A percentile compares a stretch with the other conserved stretches of the same genome.
These are phyloP conservation scores for Ciconia maguari DNA, from an alignment of 2,113 vertebrate genomes.

Conservation along the genomic window DNA sequence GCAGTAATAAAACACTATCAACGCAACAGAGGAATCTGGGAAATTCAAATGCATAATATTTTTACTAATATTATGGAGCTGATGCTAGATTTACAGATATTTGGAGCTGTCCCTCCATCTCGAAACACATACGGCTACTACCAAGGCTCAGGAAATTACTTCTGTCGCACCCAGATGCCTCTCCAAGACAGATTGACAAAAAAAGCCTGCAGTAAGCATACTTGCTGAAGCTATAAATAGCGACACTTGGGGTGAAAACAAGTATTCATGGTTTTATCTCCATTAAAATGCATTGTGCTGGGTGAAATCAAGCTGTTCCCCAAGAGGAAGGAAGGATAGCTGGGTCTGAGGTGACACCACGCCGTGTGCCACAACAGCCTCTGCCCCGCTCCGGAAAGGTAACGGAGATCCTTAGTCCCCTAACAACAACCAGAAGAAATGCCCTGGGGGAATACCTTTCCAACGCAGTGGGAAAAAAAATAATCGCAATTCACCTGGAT, in stretches of 20 bases:
- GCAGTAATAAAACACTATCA: neutral
- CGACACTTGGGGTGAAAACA: neutral
- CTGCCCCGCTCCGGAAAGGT: neutral
- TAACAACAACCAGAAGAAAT: neutral
- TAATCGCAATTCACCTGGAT: neutral
- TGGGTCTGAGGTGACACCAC: neutral
- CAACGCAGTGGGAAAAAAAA: accelerated
- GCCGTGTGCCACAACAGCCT: neutral
- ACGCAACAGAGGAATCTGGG: neutral
- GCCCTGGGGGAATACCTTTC: neutral
- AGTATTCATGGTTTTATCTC: neutral
- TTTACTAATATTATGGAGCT: neutral
- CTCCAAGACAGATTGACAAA: neutral
- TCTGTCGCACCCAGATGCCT: neutral
- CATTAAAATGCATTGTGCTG: neutral
- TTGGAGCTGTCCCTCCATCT: neutral
- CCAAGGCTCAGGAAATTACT: neutral
- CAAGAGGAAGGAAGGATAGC: neutral
- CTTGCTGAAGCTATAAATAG: neutral
- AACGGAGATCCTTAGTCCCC: neutral
- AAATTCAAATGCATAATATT: neutral
- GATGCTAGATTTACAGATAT: neutral
- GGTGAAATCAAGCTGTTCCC: neutral
- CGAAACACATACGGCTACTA: neutral
- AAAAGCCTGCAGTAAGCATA: neutral